phyloP scores from a whole-genome alignment of 2,888 invertebrate genomes.

The Chaetogeoica ovagalla region DNA sequence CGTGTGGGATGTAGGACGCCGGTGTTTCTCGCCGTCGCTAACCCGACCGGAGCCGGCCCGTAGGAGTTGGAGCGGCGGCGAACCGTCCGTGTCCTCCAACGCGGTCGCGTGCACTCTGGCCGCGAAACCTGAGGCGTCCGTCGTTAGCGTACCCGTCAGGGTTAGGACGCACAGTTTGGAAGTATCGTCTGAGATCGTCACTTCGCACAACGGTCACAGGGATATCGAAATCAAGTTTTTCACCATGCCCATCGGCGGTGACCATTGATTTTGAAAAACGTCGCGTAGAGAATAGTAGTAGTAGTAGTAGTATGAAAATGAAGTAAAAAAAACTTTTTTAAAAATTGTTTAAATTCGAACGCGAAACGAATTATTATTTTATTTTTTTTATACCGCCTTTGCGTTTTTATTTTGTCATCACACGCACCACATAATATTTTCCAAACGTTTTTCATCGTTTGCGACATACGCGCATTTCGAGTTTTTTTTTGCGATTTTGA shows the following conservation, averaged over 20 bases:
- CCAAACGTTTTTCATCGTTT: too few species aligned
- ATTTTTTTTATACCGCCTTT: too few species aligned
- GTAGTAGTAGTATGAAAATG: too few species aligned
- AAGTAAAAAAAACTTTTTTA: too few species aligned
- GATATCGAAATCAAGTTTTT: constrained; percentile 80
- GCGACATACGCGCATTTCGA: too few species aligned
- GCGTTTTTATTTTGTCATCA: too few species aligned
- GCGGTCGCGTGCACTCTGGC: constrained; percentile 57
- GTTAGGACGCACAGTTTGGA: constrained; percentile 64
- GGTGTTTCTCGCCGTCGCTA: constrained; percentile 54
- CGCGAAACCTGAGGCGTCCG: constrained; percentile 54
- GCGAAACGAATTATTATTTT: too few species aligned
- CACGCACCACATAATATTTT: too few species aligned
- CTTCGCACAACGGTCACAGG: constrained; percentile 75
- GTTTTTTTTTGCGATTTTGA: not conserved
- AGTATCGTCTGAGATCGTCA: constrained; percentile 77
- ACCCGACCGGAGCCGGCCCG: constrained; percentile 46
- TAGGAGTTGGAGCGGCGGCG: constrained; percentile 31
- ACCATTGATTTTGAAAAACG: not conserved
- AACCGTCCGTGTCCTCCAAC: constrained; percentile 58
- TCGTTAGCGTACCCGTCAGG: constrained; percentile 40
- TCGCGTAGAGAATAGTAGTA: too few species aligned
- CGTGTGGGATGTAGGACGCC: constrained; percentile 69
- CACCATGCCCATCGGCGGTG: constrained; percentile 62
- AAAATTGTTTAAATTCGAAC: too few species aligned